These are phyloP conservation scores for Chloroceryle amazona DNA, from an alignment of 2,797 vertebrate genomes.

Conservation along the genomic window DNA sequence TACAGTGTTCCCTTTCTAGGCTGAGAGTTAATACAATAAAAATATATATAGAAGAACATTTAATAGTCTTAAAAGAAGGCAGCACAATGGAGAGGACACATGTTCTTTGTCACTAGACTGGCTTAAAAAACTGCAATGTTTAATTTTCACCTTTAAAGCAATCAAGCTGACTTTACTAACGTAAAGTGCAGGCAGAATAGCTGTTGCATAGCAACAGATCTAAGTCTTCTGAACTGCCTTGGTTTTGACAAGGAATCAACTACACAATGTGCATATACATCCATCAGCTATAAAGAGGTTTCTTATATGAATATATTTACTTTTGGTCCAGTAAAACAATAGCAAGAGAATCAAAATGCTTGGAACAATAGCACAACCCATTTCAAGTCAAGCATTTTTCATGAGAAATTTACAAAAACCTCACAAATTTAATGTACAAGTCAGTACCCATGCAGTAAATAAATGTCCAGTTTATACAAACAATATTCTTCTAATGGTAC, in stretches of 20 bases:
- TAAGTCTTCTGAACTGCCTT: constrained; percentile 76
- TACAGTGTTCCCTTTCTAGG: constrained; percentile 80
- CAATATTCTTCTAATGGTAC: constrained; percentile 81
- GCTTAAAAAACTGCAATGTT: constrained; percentile 77
- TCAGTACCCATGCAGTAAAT: constrained; percentile 85
- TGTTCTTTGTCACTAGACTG: constrained; percentile 80
- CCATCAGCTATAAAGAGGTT: constrained; percentile 76
- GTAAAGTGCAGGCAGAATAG: constrained; percentile 81
- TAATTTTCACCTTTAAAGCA: constrained; percentile 78
- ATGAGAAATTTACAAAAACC: constrained; percentile 84
- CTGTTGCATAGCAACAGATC: constrained; percentile 81
- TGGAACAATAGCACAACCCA: constrained; percentile 80
- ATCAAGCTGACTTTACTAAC: constrained; percentile 72
- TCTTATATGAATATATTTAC: constrained; percentile 80
- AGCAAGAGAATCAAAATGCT: constrained; percentile 80
- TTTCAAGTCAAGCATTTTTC: constrained; percentile 80
- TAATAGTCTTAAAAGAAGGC: constrained; percentile 67
- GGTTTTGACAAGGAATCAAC: constrained; percentile 74
- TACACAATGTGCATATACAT: constrained; percentile 77
- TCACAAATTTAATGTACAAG: constrained; percentile 83
- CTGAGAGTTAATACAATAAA: constrained; percentile 67
- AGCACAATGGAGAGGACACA: constrained; percentile 77
- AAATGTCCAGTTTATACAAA: constrained; percentile 83
- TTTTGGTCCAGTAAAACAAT: constrained; percentile 84
- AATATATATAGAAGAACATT: constrained; percentile 73